A percentile compares a stretch with the other conserved stretches of the same genome.
Evolutionary conservation across 2,888 invertebrate species (phyloP).

Genomic region (Galerucella pusilla): DNA sequence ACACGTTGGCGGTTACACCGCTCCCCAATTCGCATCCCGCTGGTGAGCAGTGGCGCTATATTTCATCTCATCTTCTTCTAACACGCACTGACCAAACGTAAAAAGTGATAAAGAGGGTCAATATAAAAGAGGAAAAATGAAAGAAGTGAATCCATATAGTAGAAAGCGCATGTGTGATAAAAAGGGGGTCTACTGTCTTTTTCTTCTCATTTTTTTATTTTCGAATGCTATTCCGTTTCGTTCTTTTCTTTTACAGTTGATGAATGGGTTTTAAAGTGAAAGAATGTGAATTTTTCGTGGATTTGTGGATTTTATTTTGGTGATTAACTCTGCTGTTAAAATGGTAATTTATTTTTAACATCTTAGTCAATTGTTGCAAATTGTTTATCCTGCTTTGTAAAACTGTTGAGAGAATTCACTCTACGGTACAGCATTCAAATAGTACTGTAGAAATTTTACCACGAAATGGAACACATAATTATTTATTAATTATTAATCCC

Average conservation of each 20-base stretch:
- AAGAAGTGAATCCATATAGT: slow-evolving; percentile 52
- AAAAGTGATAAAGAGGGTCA: slow-evolving; percentile 49
- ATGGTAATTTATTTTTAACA: not conserved
- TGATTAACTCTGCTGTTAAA: not conserved
- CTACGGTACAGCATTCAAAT: too few relatives aligned
- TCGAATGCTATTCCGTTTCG: slow-evolving; percentile 44
- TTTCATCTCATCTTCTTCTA: slow-evolving; percentile 32
- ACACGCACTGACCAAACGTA: slow-evolving; percentile 30
- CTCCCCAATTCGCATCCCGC: slow-evolving; percentile 16
- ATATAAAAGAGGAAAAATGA: slow-evolving; percentile 55
- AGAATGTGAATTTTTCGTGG: slow-evolving; percentile 23
- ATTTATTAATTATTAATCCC: too few relatives aligned
- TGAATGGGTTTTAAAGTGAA: slow-evolving; percentile 44
- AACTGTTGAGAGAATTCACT: too few relatives aligned
- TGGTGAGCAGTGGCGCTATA: slow-evolving; percentile 20
- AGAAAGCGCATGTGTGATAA: slow-evolving; percentile 54
- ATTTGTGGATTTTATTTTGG: slow-evolving; percentile 27
- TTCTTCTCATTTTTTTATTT: slow-evolving; percentile 45
- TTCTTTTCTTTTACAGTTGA: slow-evolving; percentile 51
- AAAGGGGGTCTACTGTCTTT: slow-evolving; percentile 43
- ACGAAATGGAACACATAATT: too few relatives aligned
- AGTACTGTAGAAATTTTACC: too few relatives aligned
- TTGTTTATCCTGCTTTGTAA: not conserved
- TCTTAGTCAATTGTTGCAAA: not conserved
- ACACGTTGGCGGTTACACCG: slow-evolving; percentile 18